Conservation (phyloP, 1,140 invertebrate genomes). For the Elymnias hypermnestra region DNA sequence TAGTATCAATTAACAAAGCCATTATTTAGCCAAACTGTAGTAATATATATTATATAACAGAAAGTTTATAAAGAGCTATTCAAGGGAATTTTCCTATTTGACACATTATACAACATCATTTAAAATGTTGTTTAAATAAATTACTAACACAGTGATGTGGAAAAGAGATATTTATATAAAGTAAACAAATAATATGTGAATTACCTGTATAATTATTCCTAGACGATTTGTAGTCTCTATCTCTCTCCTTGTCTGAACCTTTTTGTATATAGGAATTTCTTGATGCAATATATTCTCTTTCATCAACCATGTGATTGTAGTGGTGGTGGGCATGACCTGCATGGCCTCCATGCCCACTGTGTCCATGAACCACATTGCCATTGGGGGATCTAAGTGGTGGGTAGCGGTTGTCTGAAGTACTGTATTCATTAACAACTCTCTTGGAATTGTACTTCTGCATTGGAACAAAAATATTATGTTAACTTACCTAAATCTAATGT, state of each 20-base stretch:
- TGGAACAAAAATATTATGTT: neutral
- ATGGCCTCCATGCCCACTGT: constrained; percentile 79
- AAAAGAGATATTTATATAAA: no score
- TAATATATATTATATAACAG: no score
- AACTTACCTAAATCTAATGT: no score
- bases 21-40: no score
- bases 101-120: no score
- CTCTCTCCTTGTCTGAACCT: constrained; percentile 91
- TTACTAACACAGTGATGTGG: no score
- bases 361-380: constrained; percentile 53
- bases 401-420: constrained; percentile 61
- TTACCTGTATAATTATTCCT: constrained; percentile 83
- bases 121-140: no score
- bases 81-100: no score
- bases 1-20: no score
- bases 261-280: constrained; percentile 88
- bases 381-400: constrained; percentile 64
- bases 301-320: constrained; percentile 84
- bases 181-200: neutral
- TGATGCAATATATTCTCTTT: constrained; percentile 71
- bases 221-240: constrained; percentile 91
- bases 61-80: no score
- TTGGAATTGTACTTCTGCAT: constrained; percentile 67
- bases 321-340: constrained; percentile 79
- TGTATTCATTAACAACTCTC: constrained; percentile 76